These are phyloP conservation scores for Gorsachius goisagi DNA, from an alignment of 2,113 vertebrate species.

Conservation along the genomic window DNA sequence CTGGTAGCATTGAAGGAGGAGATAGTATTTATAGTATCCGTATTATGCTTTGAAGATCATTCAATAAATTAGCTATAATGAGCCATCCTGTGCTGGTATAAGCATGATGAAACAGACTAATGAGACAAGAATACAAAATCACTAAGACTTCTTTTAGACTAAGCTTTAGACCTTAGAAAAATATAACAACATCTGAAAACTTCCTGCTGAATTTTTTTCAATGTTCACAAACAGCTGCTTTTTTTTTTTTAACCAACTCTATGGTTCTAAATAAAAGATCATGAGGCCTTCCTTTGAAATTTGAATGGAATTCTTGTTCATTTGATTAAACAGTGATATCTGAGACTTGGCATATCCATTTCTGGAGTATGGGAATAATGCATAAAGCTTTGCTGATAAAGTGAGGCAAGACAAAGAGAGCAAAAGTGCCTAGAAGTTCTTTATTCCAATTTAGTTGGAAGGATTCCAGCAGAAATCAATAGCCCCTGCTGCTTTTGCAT, in stretches of 20 bases:
- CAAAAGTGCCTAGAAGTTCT: neutral
- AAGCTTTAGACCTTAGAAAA: neutral
- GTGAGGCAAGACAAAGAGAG: neutral
- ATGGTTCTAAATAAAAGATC: neutral
- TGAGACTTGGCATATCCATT: neutral
- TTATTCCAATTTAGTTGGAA: neutral
- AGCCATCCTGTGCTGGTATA: neutral
- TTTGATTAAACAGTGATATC: neutral
- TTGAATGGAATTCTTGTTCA: neutral
- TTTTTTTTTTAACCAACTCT: neutral
- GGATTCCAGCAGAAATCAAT: neutral
- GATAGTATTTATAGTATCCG: neutral
- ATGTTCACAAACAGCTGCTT: neutral
- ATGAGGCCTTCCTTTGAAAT: neutral
- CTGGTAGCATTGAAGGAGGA: neutral
- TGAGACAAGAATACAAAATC: neutral
- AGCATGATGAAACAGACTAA: neutral
- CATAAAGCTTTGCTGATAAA: neutral
- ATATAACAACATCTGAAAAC: neutral
- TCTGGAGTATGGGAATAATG: neutral
- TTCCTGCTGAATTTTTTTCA: neutral
- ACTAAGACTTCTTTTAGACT: neutral
- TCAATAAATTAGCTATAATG: neutral
- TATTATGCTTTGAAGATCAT: neutral
- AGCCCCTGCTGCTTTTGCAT: neutral